phyloP scores from a whole-genome alignment of 2,888 invertebrate species.

The Fissipunctia ypsillon region DNA sequence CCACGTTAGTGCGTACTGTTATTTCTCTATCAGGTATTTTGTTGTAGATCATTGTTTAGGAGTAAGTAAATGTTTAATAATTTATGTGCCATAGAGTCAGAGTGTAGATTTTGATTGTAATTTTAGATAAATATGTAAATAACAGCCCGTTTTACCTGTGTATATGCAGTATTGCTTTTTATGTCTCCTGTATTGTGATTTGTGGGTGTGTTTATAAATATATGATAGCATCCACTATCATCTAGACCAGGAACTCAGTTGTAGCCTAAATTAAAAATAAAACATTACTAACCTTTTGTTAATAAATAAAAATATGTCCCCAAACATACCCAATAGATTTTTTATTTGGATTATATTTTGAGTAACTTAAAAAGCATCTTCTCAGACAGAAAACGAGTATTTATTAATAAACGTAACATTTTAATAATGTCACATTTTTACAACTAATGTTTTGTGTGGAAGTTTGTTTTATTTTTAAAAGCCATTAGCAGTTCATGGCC shows the following conservation, averaged over 20 bases:
- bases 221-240: not conserved
- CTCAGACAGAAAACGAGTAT: not conserved
- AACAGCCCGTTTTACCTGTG: not conserved
- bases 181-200: not conserved
- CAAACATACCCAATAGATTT: not conserved
- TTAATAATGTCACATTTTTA: not conserved
- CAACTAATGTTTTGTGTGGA: too few relatives aligned
- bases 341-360: not conserved
- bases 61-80: not conserved
- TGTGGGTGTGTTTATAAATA: not conserved
- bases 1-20: slow-evolving; percentile 66
- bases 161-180: too few relatives aligned
- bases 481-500: slow-evolving; percentile 2
- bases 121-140: slow-evolving; percentile 4
- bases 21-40: slow-evolving; percentile 73
- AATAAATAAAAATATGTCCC: not conserved
- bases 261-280: not conserved
- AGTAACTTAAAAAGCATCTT: not conserved
- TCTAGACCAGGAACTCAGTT: not conserved
- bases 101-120: not conserved
- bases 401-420: not conserved
- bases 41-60: slow-evolving; percentile 28
- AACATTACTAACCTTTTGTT: not conserved
- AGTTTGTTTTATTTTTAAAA: not conserved
- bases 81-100: not conserved